phyloP scores from a whole-genome alignment of 2,888 invertebrate species.

The Chloroclystis v-ata region DNA sequence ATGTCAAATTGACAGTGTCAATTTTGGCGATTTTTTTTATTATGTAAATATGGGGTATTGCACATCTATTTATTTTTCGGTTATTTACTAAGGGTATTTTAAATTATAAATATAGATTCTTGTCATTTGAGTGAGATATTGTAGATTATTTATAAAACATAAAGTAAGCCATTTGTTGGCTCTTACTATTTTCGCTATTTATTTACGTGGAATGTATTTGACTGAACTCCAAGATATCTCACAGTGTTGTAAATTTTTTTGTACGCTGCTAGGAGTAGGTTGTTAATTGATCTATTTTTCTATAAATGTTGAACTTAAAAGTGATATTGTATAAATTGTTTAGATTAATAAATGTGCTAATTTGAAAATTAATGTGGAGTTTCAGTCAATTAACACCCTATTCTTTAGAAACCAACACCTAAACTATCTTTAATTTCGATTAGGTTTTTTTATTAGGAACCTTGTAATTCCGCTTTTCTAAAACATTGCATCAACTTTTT shows the following conservation, averaged over 20 bases:
- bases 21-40: slow-evolving; percentile 54
- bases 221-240: slow-evolving; percentile 71
- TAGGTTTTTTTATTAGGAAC: slow-evolving; percentile 5
- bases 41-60: slow-evolving; percentile 36
- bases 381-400: slow-evolving; percentile 79
- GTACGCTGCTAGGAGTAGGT: slow-evolving; percentile 66
- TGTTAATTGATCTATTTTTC: slow-evolving; percentile 70
- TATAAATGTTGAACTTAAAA: slow-evolving; percentile 63
- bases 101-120: slow-evolving; percentile 29
- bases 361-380: slow-evolving; percentile 72
- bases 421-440: background rate
- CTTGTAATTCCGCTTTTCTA: slow-evolving; percentile 8
- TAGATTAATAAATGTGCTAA: slow-evolving; percentile 72
- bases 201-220: slow-evolving; percentile 52
- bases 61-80: slow-evolving; percentile 24
- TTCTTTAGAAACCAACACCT: slow-evolving; percentile 51
- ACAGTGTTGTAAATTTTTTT: slow-evolving; percentile 50
- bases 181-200: slow-evolving; percentile 35
- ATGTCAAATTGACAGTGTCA: slow-evolving; percentile 62
- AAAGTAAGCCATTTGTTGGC: slow-evolving; percentile 42
- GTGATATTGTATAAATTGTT: slow-evolving; percentile 70
- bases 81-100: too few relatives aligned
- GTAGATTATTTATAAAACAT: slow-evolving; percentile 30
- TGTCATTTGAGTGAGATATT: slow-evolving; percentile 65
- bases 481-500: slow-evolving; percentile 15